Base-by-base conservation (phyloP, 1,140 invertebrate genomes). In the Aphaenogaster ashmeadi region DNA sequence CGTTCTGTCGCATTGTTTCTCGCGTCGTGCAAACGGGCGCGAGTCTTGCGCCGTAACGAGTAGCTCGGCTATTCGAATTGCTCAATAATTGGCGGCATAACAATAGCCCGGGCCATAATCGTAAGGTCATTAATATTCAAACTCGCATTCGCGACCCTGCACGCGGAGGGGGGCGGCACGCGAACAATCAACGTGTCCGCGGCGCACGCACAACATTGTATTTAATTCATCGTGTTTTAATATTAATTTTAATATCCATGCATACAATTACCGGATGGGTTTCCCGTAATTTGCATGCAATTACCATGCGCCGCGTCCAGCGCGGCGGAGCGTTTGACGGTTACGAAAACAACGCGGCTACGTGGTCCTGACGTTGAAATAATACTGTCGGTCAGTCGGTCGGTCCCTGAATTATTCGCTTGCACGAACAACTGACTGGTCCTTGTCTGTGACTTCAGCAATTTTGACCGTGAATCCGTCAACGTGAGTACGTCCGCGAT, bases 201-300 rank as follows among this genome's bases (percentile, higher is more conserved):
- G 15, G 75, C 75, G 41, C 58, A n/a, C 60, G 67, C 41, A 38
- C 78, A 83, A 83, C 80, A 72, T 83, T 83, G 80, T 83, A 83
- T 83, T 83, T 83, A 83, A 83, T 83, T 83, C 80, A 83, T 83
- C 80, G 36, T 44, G 80, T 83, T 83, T 83, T 83, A 83, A 83
- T 83, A 83, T 83, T 83, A 83, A 83, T 83, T 83, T 83, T 83
- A 83, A 83, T 83, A 83, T 83, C 52, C 80, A 83, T 83, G 80
- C 80, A 83, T 83, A 83, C 67, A 83, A 83, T 83, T 83, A 83
- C 67, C 38, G 52, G 80, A 83, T 83, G 67, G 80, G 80, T 72
- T 83, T 83, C 80, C 52, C 67, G 80, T 83, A 83, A 83, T 83
- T 83, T 83, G 80, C 80, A 83, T 83, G 80, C 67, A 83, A 83